Evolutionary conservation across 53 echinoderm and acorn worm species (phyloP).

Genomic region (Henricia sp.): DNA sequence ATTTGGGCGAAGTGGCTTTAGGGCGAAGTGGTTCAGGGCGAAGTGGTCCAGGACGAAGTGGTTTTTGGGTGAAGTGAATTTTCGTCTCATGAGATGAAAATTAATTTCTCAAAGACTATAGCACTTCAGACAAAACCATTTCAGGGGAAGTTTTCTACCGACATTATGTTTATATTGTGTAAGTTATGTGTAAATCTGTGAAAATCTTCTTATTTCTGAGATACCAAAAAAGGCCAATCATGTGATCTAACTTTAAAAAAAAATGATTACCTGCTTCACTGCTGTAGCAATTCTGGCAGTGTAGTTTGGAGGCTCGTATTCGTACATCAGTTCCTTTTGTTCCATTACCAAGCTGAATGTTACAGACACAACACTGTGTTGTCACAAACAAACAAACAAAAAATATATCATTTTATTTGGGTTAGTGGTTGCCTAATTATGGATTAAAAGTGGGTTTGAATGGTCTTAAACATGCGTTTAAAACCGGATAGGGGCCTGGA

Average conservation of each 20-base stretch:
- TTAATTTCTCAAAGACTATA: too few species aligned
- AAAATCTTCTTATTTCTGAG: too few species aligned
- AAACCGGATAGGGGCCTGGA: too few species aligned
- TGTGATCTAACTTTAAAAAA: background rate
- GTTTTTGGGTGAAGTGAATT: too few species aligned
- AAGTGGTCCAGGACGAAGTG: too few species aligned
- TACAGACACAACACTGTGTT: constrained; percentile 95
- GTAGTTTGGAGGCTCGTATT: constrained; percentile 92
- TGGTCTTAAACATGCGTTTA: background rate
- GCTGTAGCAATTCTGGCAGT: constrained; percentile 99
- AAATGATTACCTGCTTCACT: constrained; percentile 84
- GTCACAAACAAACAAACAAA: background rate
- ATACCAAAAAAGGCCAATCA: background rate
- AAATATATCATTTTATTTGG: background rate
- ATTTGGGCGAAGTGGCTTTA: too few species aligned
- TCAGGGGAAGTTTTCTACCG: too few species aligned
- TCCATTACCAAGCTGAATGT: constrained; percentile 96
- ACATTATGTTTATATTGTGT: too few species aligned
- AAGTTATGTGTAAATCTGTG: too few species aligned
- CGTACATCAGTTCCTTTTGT: constrained; percentile 94
- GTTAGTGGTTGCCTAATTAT: background rate
- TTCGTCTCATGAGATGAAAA: too few species aligned
- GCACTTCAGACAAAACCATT: too few species aligned
- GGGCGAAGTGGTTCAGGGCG: too few species aligned
- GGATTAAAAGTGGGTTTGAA: background rate